These are phyloP conservation scores for Calameuta idolon DNA, from an alignment of 2,888 invertebrate genomes.

Conservation along the genomic window DNA sequence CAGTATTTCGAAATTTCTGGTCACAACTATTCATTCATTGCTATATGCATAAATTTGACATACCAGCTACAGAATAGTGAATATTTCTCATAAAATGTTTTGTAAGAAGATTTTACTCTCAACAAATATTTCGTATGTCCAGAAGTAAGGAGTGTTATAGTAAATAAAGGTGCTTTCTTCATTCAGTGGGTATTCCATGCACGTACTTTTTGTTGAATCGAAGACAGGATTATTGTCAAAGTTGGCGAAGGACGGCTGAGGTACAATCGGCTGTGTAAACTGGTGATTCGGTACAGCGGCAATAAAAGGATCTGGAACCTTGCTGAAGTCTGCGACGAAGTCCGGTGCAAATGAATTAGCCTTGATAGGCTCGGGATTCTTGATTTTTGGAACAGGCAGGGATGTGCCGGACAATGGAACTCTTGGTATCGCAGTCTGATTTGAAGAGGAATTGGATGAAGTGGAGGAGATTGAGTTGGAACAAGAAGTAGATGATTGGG, in stretches of 20 bases:
- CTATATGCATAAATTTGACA: neutral
- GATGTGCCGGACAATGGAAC: slow-evolving; percentile 52
- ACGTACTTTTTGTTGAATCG: slow-evolving; percentile 61
- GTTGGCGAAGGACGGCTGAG: slow-evolving; percentile 75
- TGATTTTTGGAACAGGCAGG: slow-evolving; percentile 41
- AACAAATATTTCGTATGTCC: neutral
- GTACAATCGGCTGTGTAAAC: slow-evolving; percentile 54
- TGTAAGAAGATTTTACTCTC: neutral
- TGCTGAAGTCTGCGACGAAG: slow-evolving; percentile 65
- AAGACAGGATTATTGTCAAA: slow-evolving; percentile 81
- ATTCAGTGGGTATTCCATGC: neutral
- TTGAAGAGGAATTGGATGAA: slow-evolving; percentile 26
- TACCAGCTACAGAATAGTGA: neutral
- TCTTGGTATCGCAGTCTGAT: slow-evolving; percentile 51
- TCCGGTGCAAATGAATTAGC: slow-evolving; percentile 56
- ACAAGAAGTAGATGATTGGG: slow-evolving; percentile 17
- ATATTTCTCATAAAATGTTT: neutral
- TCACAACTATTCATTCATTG: neutral
- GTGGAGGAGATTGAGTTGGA: slow-evolving; percentile 26
- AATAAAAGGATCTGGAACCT: slow-evolving; percentile 58
- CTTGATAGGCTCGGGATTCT: slow-evolving; percentile 39
- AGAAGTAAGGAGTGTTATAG: neutral
- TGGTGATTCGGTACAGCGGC: slow-evolving; percentile 53
- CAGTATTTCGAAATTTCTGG: neutral
- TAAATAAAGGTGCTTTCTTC: neutral